A percentile compares a stretch with the other conserved stretches of the same genome.
These are phyloP conservation scores for Brachionus asplanchnoidis DNA, from an alignment of 1,140 invertebrate genomes.

Conservation along the genomic window DNA sequence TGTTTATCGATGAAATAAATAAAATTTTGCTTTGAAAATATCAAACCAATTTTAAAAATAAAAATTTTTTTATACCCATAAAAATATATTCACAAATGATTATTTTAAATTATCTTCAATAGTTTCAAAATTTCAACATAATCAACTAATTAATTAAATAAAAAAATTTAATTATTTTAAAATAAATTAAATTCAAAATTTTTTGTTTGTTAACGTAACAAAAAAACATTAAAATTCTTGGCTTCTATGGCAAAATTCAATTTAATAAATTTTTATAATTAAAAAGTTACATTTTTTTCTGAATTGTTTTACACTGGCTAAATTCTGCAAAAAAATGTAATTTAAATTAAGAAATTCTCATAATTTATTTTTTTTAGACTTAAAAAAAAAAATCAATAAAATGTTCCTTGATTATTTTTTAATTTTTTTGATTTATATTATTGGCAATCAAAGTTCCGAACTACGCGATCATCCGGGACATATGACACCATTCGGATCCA, in stretches of 20 bases:
- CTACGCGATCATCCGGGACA: conserved; percentile 44
- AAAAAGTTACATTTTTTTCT: no score
- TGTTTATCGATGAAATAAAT: no score
- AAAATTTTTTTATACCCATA: no score
- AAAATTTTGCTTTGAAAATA: no score
- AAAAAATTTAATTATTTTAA: no score
- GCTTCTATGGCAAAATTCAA: not conserved
- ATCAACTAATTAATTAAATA: no score
- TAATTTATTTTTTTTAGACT: not conserved
- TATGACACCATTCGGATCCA: conserved; percentile 48
- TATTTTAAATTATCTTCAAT: no score
- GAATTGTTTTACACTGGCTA: not conserved
- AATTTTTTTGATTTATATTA: not conserved
- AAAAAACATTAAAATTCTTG: not conserved
- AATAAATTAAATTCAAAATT: no score
- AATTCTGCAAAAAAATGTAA: not conserved
- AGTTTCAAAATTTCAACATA: no score
- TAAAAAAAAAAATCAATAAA: not conserved
- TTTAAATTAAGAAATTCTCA: not conserved
- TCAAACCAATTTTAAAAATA: no score
- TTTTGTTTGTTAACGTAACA: not conserved
- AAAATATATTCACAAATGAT: no score
- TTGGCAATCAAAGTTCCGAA: not conserved
- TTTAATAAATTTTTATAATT: no score
- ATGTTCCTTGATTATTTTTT: not conserved